Evolutionary conservation across 2,797 vertebrate species (phyloP), one percentile per base, ranked within the genome.

Genomic region (Dryobates pubescens): DNA sequence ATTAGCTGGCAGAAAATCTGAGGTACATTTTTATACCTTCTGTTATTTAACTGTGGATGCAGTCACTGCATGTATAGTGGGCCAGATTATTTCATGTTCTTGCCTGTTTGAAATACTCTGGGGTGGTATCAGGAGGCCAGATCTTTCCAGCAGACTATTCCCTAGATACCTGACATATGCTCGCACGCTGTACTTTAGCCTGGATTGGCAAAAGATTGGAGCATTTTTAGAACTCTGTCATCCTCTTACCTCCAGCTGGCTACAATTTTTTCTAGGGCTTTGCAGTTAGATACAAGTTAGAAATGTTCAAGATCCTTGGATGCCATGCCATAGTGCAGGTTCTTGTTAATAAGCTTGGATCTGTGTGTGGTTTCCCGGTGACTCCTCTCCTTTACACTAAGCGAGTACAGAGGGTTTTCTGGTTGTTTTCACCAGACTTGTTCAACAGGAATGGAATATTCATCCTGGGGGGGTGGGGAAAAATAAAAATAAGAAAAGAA

Each of bases 1-100:
- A 67, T 36, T 85, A 91, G 81, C 38, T 94, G 86, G 78, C 75
- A 94, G 58, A 67, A 89, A 87, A 63, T 69, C 72, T 92, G 24
- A 57, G n/a, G 24, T 67, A 8, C 29, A 2, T 65, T 92, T 90
- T 75, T 75, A 26, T 75, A 26, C 22, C 29, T 22, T 72, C 61
- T 80, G 32, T 62, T 86, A 30, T 69, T 88, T 65, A 78, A 19
- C 65, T 70, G 29, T 79, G 41, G 20, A 64, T 43, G 47, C 29
- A 85, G 75, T 82, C 86, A 85, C 45, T 87, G 59, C 67, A 57
- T 29, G 10, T 43, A n/a, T 24, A 78, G 6, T 65, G 38, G 65
- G 51, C 23, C 79, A 68, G 70, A 64, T 57, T 64, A 81, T 61
- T 86, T 94, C 73, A 1, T 89, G 83, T 93, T 77, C 47, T 69